Base-by-base conservation (phyloP, 1,140 invertebrate genomes). In the Papilio aristodemus region DNA sequence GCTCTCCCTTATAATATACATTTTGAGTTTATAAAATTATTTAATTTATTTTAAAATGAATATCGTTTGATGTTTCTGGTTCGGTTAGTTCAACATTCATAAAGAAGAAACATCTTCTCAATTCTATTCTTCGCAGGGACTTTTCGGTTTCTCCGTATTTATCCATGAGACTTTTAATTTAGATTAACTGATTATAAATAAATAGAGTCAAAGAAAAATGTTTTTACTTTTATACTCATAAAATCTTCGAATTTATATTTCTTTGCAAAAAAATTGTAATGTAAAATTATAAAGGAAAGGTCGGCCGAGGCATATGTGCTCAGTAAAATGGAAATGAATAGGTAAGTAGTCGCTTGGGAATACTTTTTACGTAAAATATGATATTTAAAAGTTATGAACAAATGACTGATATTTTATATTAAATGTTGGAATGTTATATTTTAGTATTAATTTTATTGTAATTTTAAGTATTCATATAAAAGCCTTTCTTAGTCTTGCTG, bases 201-300 rank as follows among this genome's bases (percentile, higher is more conserved):
- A 32, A 32, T 6, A 32, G 2, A 32, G 2, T 32, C 10, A 54
- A 54, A 54, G 46, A 54, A 54, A 54, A 54, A 54, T 22, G 46
- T 11, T 54, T 54, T 54, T 19, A 11, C 46, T 54, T 54, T 54
- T 54, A 25, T 25, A 54, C 17, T 22, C 46, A 54, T 54, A 54
- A 54, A 54, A 19, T 54, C 46, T 54, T 54, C 46, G 46, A 25
- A 50, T 50, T 50, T 50, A 50, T 50, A 50, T 50, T 50, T 50
- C 46, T 50, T 50, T 50, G 46, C 46, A 50, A 50, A 50, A n/a
- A n/a, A 54, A 54, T 54, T 54, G 46, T 54, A 54, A 54, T 54
- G 46, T 54, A 19, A 54, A 54, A 54, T 54, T 54, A 54, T 54
- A 54, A 54, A 54, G 46, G 46, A 54, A 54, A 25, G 46, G 46